Base-by-base conservation (phyloP, 2,797 vertebrate genomes). In the Hipposideros larvatus region DNA sequence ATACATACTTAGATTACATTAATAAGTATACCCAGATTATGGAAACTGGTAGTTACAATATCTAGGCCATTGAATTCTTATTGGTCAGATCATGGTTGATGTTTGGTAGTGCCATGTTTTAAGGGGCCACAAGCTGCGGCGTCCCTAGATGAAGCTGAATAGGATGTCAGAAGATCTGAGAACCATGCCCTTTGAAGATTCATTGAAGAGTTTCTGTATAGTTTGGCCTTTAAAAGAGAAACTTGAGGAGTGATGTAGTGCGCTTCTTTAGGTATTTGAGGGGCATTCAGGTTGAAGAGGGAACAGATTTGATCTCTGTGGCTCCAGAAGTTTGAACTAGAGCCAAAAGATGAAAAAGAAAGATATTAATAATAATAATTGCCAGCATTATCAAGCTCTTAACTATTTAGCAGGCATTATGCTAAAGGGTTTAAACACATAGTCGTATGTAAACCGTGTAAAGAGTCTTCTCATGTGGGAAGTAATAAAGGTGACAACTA, bases 171-270 rank as follows among this genome's bases (percentile, higher is more conserved):
- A 91, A 80, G 68, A 15, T 63, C 37, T 77, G 66, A 91, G 86
- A 91, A 41, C 61, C 34, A 11, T 21, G 61, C 57, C n/a, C 16
- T 65, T 65, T 73, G 55, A 95, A 78, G 61, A 71, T 11, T 79
- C 14, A 51, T 21, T 77, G 26, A 24, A 82, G 48, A 31, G 31
- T 74, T 53, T 68, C 61, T 68, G 1, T 48, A 37, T 70, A 77
- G 74, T 71, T 87, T 65, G 34, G 1, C 41, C 48, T 91, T 75
- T 87, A 53, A 90, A 87, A 87, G 43, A 75, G 68, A 90, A 92
- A 80, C 75, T 59, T 55, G 75, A 74, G 28, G 48, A 59, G 43
- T 66, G 31, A 46, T 71, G 1, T 5, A 10, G 26, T 48, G 14
- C 41, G 31, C 55, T 87, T 73, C 41, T 66, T 68, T 41, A 46